These are phyloP conservation scores for Lates calcarifer DNA, from an alignment of 2,113 vertebrate genomes.

Conservation along the genomic window DNA sequence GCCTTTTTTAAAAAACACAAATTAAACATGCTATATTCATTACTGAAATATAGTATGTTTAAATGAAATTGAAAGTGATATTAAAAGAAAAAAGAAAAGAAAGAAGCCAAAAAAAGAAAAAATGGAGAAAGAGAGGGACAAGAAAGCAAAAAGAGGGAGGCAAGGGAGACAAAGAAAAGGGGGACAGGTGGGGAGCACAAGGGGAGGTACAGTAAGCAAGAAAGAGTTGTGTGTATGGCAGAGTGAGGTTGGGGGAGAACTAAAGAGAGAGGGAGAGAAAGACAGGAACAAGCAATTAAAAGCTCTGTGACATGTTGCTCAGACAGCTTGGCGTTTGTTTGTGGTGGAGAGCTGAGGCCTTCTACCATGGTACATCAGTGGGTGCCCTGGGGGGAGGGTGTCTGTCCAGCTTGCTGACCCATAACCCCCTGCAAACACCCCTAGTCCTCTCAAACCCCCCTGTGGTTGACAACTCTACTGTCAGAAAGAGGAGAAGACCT, in stretches of 20 bases:
- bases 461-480: constrained; percentile 80
- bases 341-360: constrained; percentile 75
- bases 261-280: constrained; percentile 24
- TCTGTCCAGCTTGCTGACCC: constrained; percentile 83
- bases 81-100: background rate
- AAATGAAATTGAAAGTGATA: constrained; percentile 20
- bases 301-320: constrained; percentile 80
- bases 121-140: background rate
- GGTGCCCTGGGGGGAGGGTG: constrained; percentile 76
- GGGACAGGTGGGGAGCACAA: constrained; percentile 44
- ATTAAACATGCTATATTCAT: no score
- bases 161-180: constrained; percentile 48
- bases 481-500: constrained; percentile 78
- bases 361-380: constrained; percentile 73
- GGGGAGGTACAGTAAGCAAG: constrained; percentile 19
- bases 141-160: constrained; percentile 12
- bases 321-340: constrained; percentile 84
- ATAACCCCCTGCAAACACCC: constrained; percentile 82
- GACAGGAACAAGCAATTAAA: constrained; percentile 83
- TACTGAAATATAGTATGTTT: background rate
- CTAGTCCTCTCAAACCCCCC: constrained; percentile 73
- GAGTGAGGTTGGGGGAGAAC: constrained; percentile 37
- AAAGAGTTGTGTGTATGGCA: constrained; percentile 38
- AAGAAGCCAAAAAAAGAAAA: background rate
- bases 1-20: no score